Conservation (phyloP, 2,888 invertebrate genomes). For the Oligia fasciuncula region DNA sequence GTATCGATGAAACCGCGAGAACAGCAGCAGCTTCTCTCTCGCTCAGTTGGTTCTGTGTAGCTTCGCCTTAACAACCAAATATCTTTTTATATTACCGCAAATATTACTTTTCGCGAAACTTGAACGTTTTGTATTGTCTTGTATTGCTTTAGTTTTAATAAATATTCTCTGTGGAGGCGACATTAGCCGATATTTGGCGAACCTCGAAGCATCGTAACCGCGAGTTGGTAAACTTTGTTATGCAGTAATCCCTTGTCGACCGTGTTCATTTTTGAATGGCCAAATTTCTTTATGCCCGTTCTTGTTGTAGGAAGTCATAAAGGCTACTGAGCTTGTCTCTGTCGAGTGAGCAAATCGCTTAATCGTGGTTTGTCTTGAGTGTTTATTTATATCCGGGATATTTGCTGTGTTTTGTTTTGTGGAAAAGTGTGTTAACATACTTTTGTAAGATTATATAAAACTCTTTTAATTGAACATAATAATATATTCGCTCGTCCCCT, state of each 20-base stretch:
- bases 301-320: slow-evolving; percentile 56
- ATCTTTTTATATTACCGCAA: slow-evolving; percentile 54
- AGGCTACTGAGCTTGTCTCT: slow-evolving; percentile 33
- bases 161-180: slow-evolving; percentile 56
- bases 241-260: slow-evolving; percentile 70
- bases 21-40: background rate
- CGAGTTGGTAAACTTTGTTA: slow-evolving; percentile 71
- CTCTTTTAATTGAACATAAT: background rate
- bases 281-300: slow-evolving; percentile 59
- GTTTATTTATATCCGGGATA: background rate
- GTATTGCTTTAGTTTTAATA: slow-evolving; percentile 67
- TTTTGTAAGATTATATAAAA: background rate
- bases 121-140: slow-evolving; percentile 58
- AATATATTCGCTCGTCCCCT: background rate
- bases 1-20: background rate
- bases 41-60: background rate
- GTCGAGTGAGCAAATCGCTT: slow-evolving; percentile 23
- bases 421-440: background rate
- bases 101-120: slow-evolving; percentile 55
- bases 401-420: background rate
- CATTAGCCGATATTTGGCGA: slow-evolving; percentile 66
- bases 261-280: slow-evolving; percentile 59
- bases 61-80: slow-evolving; percentile 28
- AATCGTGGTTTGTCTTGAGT: slow-evolving; percentile 17
- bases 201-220: slow-evolving; percentile 60